Evolutionary conservation across 1,140 invertebrate genomes (phyloP), one percentile per base, ranked within the genome.

Genomic region (Drosophila melanogaster): DNA sequence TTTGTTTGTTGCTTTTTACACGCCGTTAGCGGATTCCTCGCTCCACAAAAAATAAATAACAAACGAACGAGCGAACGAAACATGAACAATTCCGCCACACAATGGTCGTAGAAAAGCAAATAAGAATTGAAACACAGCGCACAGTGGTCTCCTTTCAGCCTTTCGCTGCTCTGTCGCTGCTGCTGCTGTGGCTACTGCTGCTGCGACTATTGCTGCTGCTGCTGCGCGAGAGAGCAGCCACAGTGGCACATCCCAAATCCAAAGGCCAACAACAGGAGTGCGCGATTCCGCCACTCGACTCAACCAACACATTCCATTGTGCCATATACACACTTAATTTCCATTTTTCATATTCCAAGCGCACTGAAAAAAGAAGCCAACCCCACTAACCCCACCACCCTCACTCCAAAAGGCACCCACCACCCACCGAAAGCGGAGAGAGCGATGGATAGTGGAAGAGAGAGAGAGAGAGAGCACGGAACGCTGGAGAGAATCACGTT

Each of bases 291-390:
- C 76, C 78, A 61, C 83, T 83, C 81, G 70, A 79, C 79, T 83
- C 71, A 66, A 37, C 59, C 72, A 84, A 89, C 69, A 73, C 77
- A 86, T 90, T 90, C 86, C 86, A 90, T 90, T 90, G 86, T 90
- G 83, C 86, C 71, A 90, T 81, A 90, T 90, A 90, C 86, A 90
- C 86, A 90, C 86, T 90, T 86, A 75, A 87, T 78, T 89, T 89
- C 84, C 84, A 89, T 90, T 90, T 89, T 89, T 89, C 85, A 90
- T 89, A 77, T 89, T 89, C 84, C 84, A 89, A 89, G 59, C 72
- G 64, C 62, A 76, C 44, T 59, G 61, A 76, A 75, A 75, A 77
- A 61, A 14, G 37, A 14, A 38, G 14, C 17, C 55, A 50, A 41
- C 43, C 38, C 24, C 43, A 57, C 51, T 44, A 51, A 47, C 64